Base-by-base conservation (phyloP, 2,797 vertebrate genomes). In the Thaleichthys pacificus region DNA sequence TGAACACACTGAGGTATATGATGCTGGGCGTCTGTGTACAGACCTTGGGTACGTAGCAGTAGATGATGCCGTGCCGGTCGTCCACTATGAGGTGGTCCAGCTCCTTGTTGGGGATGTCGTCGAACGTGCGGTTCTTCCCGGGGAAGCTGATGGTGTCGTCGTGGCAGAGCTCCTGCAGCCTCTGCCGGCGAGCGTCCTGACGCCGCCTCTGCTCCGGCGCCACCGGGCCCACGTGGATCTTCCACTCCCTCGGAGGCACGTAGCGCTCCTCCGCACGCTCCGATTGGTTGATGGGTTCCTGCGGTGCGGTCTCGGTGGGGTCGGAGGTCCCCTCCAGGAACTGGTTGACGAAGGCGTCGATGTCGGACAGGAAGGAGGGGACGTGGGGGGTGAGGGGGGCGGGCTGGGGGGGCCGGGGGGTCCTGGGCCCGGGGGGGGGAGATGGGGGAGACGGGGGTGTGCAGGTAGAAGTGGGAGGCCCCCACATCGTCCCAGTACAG, bases 11-110 rank as follows among this genome's bases (percentile, higher is more conserved):
- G 35, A 47, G 42, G 9, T 14, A 7, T 56, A 15, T 51, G 61
- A 15, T 11, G 19, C n/a, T 47, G n/a, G 49, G 38, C 15, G 38
- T 66, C 14, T 66, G 38, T 32, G 30, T 26, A 3, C 4, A 4
- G 73, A 91, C 91, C 91, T 99, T 99, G 68, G 98, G 98, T 74
- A 99, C 96, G 0, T 99, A 99, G 87, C 98, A 99, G 92, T 99
- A 99, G 89, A 99, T 98, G 71, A 97, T 84, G 0, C 97, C 97
- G 0, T 99, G 98, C 2, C 96, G 92, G 91, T 99, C 97, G 0
- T 99, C 98, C 83, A 99, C 97, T 0, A 99, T 99, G 0, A 99
- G 93, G 86, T 99, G 97, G 84, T 97, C 96, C 82, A 99, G 92
- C 80, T 99, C 97, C 0, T 96, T 95, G 91, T 95, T 97, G 19